A percentile compares a stretch with the other conserved stretches of the same genome.
Evolutionary conservation across 2,797 vertebrate species (phyloP).

Genomic region (Glossophaga mutica): DNA sequence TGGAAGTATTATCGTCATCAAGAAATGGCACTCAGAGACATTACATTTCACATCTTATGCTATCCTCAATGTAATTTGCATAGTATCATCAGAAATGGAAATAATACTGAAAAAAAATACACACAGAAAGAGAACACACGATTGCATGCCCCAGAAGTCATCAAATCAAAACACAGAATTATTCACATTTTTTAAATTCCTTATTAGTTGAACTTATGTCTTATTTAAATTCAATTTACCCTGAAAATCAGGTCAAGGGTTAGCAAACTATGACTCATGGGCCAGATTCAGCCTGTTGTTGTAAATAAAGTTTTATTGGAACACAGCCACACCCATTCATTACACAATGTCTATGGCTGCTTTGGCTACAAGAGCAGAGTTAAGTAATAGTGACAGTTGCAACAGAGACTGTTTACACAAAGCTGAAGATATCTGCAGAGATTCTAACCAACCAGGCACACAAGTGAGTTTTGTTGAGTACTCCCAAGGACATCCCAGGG

Average conservation of each 20-base stretch:
- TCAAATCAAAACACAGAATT: not conserved
- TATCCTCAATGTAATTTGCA: not conserved
- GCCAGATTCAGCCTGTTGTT: not conserved
- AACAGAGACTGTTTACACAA: not conserved
- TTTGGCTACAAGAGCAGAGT: not conserved
- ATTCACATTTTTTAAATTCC: not conserved
- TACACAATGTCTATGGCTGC: not conserved
- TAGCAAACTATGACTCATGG: not conserved
- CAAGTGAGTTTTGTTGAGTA: not conserved
- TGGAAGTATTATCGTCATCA: not conserved
- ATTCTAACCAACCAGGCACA: not conserved
- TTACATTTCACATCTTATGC: not conserved
- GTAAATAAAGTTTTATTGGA: constrained; percentile 37
- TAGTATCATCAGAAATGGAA: not conserved
- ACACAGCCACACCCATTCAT: not conserved
- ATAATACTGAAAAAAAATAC: not conserved
- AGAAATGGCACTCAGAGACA: not conserved
- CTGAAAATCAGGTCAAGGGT: not conserved
- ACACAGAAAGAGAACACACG: not conserved
- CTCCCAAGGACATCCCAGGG: not conserved
- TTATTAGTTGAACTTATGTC: not conserved
- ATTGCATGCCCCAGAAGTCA: not conserved
- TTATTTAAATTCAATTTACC: not conserved
- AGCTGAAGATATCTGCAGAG: not conserved
- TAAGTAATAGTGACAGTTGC: not conserved